Percentiles rank a stretch among this genome's conserved stretches.
These are phyloP conservation scores for Hozukius guyotensis DNA, from an alignment of 2,797 vertebrate species.

Conservation along the genomic window DNA sequence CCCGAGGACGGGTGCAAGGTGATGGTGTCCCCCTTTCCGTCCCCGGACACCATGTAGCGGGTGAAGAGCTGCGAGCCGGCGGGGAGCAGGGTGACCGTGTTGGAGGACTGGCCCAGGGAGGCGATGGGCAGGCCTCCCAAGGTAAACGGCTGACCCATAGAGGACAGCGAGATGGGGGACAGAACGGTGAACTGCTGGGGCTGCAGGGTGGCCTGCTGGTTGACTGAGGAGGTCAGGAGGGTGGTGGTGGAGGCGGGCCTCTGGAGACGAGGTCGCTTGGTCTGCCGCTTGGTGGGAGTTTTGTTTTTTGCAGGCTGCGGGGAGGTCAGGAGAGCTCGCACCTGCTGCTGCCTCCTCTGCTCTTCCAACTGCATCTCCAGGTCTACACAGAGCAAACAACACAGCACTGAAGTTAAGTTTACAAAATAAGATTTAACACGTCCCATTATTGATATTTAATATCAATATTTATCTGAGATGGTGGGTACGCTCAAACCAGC, in stretches of 20 bases:
- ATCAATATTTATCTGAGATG: neutral
- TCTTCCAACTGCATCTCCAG: slow-evolving; percentile 95
- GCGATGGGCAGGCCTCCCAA: slow-evolving; percentile 68
- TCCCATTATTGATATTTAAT: neutral
- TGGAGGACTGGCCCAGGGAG: slow-evolving; percentile 84
- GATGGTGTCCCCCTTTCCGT: slow-evolving; percentile 88
- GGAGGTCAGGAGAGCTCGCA: slow-evolving; percentile 83
- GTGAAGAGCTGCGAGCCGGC: slow-evolving; percentile 90
- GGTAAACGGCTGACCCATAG: slow-evolving; percentile 82
- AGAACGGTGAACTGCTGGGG: slow-evolving; percentile 93
- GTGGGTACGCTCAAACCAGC: neutral
- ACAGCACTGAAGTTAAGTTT: neutral
- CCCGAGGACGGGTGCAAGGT: slow-evolving; percentile 91
- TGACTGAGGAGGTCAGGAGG: slow-evolving; percentile 83
- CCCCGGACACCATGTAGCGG: slow-evolving; percentile 87
- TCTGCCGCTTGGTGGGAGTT: slow-evolving; percentile 79
- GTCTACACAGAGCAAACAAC: slow-evolving; percentile 74
- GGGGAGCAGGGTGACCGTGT: slow-evolving; percentile 84
- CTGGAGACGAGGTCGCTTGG: slow-evolving; percentile 93
- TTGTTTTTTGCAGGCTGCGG: slow-evolving; percentile 73
- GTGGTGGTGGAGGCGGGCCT: slow-evolving; percentile 91
- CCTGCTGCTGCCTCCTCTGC: slow-evolving; percentile 91
- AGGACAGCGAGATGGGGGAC: slow-evolving; percentile 91
- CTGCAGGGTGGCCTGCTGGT: slow-evolving; percentile 76
- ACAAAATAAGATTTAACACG: neutral